Percentiles rank a stretch among this genome's conserved stretches.
Evolutionary conservation across 2,113 vertebrate species (phyloP).

Genomic region (Brachionichthys hirsutus): DNA sequence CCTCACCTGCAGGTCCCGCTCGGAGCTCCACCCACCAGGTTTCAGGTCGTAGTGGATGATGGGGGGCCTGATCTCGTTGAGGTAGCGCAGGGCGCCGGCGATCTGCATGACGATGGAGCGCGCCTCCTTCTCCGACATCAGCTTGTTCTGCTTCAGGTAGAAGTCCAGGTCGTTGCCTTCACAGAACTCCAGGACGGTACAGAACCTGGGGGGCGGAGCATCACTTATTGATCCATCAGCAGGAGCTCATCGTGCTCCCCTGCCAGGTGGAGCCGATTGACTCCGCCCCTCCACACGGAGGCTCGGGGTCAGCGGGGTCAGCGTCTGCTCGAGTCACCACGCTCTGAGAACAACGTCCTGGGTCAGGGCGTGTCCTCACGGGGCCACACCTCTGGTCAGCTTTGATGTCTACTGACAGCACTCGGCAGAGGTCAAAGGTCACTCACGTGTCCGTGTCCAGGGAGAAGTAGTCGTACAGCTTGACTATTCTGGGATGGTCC

Average conservation of each 20-base stretch:
- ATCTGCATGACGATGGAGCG: slow-evolving; percentile 99
- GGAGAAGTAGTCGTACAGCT: slow-evolving; percentile 99
- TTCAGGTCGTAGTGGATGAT: slow-evolving; percentile 99
- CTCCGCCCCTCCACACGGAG: not conserved
- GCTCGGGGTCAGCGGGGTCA: no score
- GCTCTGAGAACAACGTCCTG: not conserved
- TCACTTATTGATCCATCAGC: not conserved
- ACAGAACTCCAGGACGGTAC: slow-evolving; percentile 98
- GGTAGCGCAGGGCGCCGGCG: slow-evolving; percentile 97
- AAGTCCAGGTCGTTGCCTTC: slow-evolving; percentile 99
- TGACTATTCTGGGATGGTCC: slow-evolving; percentile 99
- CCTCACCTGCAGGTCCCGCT: no score
- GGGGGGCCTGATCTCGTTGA: slow-evolving; percentile 99
- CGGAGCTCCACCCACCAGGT: slow-evolving; percentile 80
- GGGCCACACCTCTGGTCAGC: slow-evolving; percentile 20
- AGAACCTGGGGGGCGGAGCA: slow-evolving; percentile 81
- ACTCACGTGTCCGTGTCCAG: slow-evolving; percentile 99
- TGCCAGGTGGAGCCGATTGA: not conserved
- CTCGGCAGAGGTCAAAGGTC: slow-evolving; percentile 46
- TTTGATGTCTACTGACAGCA: slow-evolving; percentile 29
- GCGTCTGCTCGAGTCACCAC: no score
- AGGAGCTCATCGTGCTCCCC: not conserved
- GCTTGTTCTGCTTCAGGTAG: slow-evolving; percentile 98
- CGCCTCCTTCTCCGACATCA: slow-evolving; percentile 99
- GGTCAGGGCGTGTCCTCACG: not conserved